Conservation (phyloP, 2,113 vertebrate species). For the Petaurus breviceps region DNA sequence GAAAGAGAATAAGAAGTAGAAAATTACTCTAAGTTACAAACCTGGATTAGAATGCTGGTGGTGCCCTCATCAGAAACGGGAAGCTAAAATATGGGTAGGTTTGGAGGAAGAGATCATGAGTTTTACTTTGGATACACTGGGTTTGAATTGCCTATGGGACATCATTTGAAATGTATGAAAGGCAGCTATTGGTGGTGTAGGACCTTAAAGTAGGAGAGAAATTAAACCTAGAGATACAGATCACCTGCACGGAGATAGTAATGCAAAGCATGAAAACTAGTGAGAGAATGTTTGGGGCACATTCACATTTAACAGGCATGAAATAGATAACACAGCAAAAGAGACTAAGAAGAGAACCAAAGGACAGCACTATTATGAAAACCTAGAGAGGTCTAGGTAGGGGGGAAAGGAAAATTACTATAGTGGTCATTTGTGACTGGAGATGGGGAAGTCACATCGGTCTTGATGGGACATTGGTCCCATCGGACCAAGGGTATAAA, state of each 20-base stretch:
- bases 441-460: background rate
- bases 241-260: no score
- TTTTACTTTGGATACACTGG: background rate
- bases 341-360: background rate
- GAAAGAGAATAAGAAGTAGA: background rate
- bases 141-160: background rate
- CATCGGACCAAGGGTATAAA: background rate
- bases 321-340: no score
- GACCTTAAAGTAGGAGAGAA: background rate
- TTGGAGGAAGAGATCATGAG: background rate
- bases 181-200: background rate
- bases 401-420: background rate
- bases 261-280: no score
- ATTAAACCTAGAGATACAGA: no score
- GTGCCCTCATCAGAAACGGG: background rate
- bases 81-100: background rate
- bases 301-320: no score
- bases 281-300: no score
- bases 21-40: background rate
- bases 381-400: background rate
- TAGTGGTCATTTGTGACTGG: background rate
- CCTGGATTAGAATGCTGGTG: background rate
- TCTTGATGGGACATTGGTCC: no score
- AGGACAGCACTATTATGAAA: background rate
- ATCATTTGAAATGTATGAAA: background rate